phyloP scores from a whole-genome alignment of 2,797 vertebrate genomes.

The Lepus oiostolus region DNA sequence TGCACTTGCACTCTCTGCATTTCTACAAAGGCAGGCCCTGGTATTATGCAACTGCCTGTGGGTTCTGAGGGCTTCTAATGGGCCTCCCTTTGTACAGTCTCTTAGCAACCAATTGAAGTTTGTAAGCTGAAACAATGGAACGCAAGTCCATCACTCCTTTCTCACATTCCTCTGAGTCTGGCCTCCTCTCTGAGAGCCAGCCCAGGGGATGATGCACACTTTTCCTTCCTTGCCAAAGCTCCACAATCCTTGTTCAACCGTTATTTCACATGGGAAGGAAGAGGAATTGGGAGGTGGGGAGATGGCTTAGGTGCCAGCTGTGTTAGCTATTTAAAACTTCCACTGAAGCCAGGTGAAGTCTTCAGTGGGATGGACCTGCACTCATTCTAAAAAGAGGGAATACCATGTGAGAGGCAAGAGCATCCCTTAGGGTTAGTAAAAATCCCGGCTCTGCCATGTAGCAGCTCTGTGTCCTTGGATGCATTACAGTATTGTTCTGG shows the following conservation, averaged over 20 bases:
- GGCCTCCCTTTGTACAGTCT: slow-evolving; percentile 74
- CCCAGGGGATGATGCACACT: not conserved
- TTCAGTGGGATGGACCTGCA: not conserved
- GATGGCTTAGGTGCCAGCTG: not conserved
- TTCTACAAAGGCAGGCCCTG: slow-evolving; percentile 59
- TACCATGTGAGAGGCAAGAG: not conserved
- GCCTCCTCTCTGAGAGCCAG: not conserved
- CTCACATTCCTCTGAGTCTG: slow-evolving; percentile 58
- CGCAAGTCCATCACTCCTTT: slow-evolving; percentile 24
- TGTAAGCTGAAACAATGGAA: slow-evolving; percentile 78
- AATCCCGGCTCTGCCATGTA: not conserved
- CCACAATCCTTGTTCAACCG: not conserved
- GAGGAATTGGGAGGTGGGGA: not conserved
- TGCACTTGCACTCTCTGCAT: slow-evolving; percentile 60
- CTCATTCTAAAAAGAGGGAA: not conserved
- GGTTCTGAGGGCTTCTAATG: slow-evolving; percentile 64
- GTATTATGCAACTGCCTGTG: slow-evolving; percentile 42
- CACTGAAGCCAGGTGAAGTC: not conserved
- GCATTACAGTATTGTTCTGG: not conserved
- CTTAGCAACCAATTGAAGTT: slow-evolving; percentile 78
- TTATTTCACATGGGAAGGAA: not conserved
- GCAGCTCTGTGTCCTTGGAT: not conserved
- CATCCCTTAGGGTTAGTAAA: not conserved
- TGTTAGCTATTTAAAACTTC: slow-evolving; percentile 13
- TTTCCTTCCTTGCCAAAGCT: not conserved